phyloP scores from a whole-genome alignment of 2,797 vertebrate species.

The Acipenser transmontanus region DNA sequence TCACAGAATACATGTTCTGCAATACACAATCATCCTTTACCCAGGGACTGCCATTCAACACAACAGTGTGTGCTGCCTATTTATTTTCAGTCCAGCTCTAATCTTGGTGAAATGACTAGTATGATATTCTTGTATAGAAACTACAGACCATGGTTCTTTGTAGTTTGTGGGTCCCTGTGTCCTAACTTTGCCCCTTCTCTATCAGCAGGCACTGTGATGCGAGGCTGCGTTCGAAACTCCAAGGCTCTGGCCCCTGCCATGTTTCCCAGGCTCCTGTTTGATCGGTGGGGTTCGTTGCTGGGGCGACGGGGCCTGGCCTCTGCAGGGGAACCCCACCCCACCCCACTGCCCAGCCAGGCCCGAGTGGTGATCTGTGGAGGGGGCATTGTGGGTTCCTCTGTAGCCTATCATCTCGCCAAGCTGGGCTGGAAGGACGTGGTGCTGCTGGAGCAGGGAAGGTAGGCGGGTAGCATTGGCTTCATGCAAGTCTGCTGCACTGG shows the following conservation, averaged over 20 bases:
- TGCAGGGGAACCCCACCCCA: slow-evolving; percentile 39
- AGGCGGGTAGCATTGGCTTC: slow-evolving; percentile 30
- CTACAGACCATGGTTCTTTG: too few relatives aligned
- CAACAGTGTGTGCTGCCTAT: too few relatives aligned
- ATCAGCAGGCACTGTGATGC: slow-evolving; percentile 47
- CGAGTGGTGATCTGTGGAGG: slow-evolving; percentile 91
- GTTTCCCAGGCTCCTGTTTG: slow-evolving; percentile 60
- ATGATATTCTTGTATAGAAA: too few relatives aligned
- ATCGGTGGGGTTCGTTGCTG: slow-evolving; percentile 41
- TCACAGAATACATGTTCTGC: too few relatives aligned
- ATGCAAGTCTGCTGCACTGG: background rate
- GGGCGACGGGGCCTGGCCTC: slow-evolving; percentile 43
- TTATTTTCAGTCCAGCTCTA: too few relatives aligned
- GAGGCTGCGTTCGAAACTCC: slow-evolving; percentile 55
- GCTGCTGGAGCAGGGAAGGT: slow-evolving; percentile 95
- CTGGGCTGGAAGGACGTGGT: slow-evolving; percentile 89
- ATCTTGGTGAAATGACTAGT: too few relatives aligned
- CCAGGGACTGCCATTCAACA: too few relatives aligned
- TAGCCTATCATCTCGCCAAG: slow-evolving; percentile 91
- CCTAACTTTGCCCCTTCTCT: too few relatives aligned
- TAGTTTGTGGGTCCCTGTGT: too few relatives aligned
- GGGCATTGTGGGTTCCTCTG: slow-evolving; percentile 84
- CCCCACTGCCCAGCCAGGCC: slow-evolving; percentile 70
- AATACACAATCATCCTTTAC: too few relatives aligned
- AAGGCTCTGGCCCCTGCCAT: slow-evolving; percentile 60